Percentiles rank a stretch among this genome's conserved stretches.
phyloP scores from a whole-genome alignment of 2,113 vertebrate species.

The Syngnathus floridae region DNA sequence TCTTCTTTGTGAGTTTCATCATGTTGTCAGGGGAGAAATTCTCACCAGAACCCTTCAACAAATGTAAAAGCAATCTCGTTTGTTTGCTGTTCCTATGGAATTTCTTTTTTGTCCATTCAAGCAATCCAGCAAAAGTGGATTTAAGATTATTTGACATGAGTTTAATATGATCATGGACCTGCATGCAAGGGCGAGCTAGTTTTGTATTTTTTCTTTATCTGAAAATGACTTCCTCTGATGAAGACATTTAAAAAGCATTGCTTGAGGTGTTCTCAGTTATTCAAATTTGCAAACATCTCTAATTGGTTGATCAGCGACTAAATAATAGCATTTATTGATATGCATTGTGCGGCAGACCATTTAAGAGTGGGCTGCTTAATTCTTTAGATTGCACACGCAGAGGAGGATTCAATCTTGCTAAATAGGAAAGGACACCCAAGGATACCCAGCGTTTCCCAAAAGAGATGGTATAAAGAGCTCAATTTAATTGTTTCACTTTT shows the following conservation, averaged over 20 bases:
- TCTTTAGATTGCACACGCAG: constrained; percentile 15
- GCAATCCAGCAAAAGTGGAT: background rate
- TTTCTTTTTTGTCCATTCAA: background rate
- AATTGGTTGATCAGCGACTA: background rate
- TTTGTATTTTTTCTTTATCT: background rate
- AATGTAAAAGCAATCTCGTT: constrained; percentile 7
- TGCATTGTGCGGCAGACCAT: background rate
- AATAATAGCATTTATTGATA: background rate
- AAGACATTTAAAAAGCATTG: background rate
- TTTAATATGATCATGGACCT: background rate
- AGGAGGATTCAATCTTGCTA: constrained; percentile 2
- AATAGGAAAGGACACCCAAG: constrained; percentile 12
- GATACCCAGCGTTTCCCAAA: constrained; percentile 1
- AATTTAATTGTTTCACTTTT: constrained; percentile 4
- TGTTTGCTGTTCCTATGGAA: constrained; percentile 7
- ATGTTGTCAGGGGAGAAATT: background rate
- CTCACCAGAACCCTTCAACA: background rate
- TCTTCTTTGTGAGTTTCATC: constrained; percentile 10
- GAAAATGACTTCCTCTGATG: background rate
- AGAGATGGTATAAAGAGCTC: constrained; percentile 22
- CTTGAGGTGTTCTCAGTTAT: background rate
- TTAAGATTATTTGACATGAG: background rate
- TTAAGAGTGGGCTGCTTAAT: constrained; percentile 14
- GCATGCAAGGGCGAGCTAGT: background rate
- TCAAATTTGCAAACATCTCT: background rate